Evolutionary conservation across 1,140 invertebrate genomes (phyloP).

Genomic region (Drosophila obscura): DNA sequence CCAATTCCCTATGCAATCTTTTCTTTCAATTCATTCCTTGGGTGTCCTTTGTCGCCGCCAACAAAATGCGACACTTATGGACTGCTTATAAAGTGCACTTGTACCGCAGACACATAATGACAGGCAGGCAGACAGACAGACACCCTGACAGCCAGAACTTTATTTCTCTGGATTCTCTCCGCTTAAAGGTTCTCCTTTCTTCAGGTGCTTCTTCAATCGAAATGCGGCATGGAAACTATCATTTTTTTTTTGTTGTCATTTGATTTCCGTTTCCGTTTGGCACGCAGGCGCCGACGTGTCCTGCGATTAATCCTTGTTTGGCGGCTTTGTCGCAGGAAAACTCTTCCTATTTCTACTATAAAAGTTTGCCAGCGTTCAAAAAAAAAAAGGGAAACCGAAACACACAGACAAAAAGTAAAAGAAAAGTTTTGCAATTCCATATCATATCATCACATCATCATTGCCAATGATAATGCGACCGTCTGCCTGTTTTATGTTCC

Average conservation of each 20-base stretch:
- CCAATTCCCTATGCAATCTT: neutral
- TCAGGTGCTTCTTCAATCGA: slow-evolving; percentile 34
- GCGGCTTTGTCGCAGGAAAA: slow-evolving; percentile 63
- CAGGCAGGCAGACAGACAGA: slow-evolving; percentile 23
- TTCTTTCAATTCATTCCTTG: slow-evolving; percentile 18
- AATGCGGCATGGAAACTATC: neutral
- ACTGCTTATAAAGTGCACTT: slow-evolving; percentile 57
- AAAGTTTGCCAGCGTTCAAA: slow-evolving; percentile 53
- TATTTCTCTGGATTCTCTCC: slow-evolving; percentile 1
- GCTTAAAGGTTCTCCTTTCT: slow-evolving; percentile 22
- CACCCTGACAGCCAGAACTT: slow-evolving; percentile 6
- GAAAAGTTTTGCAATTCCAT: slow-evolving; percentile 79
- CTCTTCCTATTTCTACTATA: slow-evolving; percentile 34
- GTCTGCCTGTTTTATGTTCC: slow-evolving; percentile 66
- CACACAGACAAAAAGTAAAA: slow-evolving; percentile 23
- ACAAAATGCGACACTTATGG: slow-evolving; percentile 70
- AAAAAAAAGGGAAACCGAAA: slow-evolving; percentile 25
- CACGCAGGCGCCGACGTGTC: slow-evolving; percentile 61
- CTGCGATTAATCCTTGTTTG: slow-evolving; percentile 70
- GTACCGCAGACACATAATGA: slow-evolving; percentile 23
- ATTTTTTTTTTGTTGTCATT: slow-evolving; percentile 29
- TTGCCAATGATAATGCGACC: slow-evolving; percentile 71
- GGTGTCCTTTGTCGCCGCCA: slow-evolving; percentile 25
- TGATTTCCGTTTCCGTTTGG: slow-evolving; percentile 61
- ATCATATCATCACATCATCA: slow-evolving; percentile 83